phyloP scores from a whole-genome alignment of 2,797 vertebrate genomes.

The Taenioides sp. region DNA sequence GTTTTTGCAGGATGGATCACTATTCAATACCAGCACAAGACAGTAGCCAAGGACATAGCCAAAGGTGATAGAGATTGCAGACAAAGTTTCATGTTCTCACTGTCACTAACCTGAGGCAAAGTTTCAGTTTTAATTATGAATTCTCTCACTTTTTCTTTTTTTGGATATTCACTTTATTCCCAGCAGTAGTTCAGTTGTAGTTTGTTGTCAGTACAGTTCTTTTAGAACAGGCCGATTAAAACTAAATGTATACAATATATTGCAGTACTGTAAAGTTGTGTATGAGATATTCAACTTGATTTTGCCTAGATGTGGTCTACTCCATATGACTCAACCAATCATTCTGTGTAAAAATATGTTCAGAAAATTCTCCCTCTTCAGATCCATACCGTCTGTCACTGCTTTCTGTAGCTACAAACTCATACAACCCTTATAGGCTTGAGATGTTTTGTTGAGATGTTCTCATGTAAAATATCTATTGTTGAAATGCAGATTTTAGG shows the following conservation, averaged over 20 bases:
- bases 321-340: background rate
- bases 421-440: background rate
- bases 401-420: background rate
- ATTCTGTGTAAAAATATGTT: background rate
- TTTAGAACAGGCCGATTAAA: background rate
- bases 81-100: slow-evolving; percentile 5
- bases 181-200: background rate
- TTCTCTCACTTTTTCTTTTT: background rate
- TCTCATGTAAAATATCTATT: background rate
- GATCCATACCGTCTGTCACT: background rate
- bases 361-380: background rate
- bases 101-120: background rate
- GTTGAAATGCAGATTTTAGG: no score
- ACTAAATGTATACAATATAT: no score
- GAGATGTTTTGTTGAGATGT: background rate
- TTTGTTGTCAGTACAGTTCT: background rate
- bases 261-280: no score
- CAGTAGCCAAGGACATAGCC: slow-evolving; percentile 7
- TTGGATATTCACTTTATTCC: slow-evolving; percentile 1
- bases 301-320: background rate
- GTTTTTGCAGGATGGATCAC: background rate
- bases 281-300: background rate
- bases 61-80: background rate
- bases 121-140: slow-evolving; percentile 4
- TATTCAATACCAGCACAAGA: background rate